Conservation (phyloP, 1,140 invertebrate species). For the Drosophila sucinea region DNA sequence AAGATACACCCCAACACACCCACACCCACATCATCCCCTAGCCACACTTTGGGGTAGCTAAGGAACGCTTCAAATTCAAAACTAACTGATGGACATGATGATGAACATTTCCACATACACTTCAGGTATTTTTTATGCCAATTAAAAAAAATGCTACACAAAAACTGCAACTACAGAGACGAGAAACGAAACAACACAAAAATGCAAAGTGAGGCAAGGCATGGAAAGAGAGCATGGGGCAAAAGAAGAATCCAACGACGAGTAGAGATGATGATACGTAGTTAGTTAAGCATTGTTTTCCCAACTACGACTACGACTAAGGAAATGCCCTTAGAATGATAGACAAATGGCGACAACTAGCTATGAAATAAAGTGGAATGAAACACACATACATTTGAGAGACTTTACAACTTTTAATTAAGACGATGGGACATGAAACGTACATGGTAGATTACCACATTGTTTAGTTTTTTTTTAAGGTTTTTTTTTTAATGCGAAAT, state of each 20-base stretch:
- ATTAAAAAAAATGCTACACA: constrained; percentile 56
- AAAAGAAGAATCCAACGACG: not conserved
- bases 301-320: not conserved
- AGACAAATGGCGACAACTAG: not conserved
- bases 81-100: constrained; percentile 38
- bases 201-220: constrained; percentile 1
- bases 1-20: constrained; percentile 28
- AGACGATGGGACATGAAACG: too few species aligned
- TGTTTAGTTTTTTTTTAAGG: too few species aligned
- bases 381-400: not conserved
- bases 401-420: too few species aligned
- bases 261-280: not conserved
- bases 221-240: not conserved
- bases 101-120: constrained; percentile 29
- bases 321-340: not conserved
- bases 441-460: too few species aligned
- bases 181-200: constrained; percentile 16
- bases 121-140: constrained; percentile 53
- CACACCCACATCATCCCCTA: not conserved
- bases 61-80: constrained; percentile 48
- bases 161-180: constrained; percentile 15
- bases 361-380: not conserved
- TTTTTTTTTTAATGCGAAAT: too few species aligned
- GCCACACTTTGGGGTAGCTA: constrained; percentile 1
- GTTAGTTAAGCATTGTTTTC: not conserved